Percentiles rank a stretch among this genome's conserved stretches.
Evolutionary conservation across 2,113 vertebrate genomes (phyloP).

Genomic region (Osmerus mordax): DNA sequence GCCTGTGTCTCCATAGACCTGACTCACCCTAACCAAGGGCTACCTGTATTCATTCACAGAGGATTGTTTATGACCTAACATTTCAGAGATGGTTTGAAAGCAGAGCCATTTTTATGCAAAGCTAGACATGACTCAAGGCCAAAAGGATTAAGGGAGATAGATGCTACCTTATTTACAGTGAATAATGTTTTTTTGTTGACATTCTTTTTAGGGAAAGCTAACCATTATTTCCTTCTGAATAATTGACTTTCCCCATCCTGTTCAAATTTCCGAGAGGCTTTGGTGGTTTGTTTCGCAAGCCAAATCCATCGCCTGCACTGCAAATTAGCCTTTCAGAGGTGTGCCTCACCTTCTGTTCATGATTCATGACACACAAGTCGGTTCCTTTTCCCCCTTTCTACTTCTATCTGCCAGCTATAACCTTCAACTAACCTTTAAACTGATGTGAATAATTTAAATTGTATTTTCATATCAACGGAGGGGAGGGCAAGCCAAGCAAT

Average conservation of each 20-base stretch:
- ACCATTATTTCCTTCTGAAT: constrained; percentile 92
- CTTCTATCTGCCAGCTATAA: constrained; percentile 81
- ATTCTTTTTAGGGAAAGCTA: constrained; percentile 57
- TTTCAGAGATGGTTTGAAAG: constrained; percentile 34
- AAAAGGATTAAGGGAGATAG: constrained; percentile 53
- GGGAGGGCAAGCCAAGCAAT: constrained; percentile 95
- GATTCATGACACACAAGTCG: constrained; percentile 64
- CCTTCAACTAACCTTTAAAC: constrained; percentile 98
- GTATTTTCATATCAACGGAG: constrained; percentile 94
- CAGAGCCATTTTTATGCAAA: constrained; percentile 33
- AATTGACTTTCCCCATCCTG: constrained; percentile 83
- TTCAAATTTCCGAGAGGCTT: constrained; percentile 81
- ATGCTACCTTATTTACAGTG: constrained; percentile 69
- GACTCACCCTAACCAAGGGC: constrained; percentile 40
- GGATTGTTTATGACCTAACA: constrained; percentile 50
- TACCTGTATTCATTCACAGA: constrained; percentile 15
- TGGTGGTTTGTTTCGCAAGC: constrained; percentile 77
- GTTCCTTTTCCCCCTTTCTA: constrained; percentile 49
- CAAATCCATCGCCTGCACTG: constrained; percentile 69
- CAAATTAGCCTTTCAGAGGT: constrained; percentile 85
- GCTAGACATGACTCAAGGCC: constrained; percentile 38
- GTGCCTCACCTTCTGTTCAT: constrained; percentile 75
- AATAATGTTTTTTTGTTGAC: constrained; percentile 65
- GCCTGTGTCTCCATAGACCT: constrained; percentile 32
- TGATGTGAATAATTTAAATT: constrained; percentile 88